These are phyloP conservation scores for Muntiacus muntjak DNA, from an alignment of 2,113 vertebrate species.

Conservation along the genomic window DNA sequence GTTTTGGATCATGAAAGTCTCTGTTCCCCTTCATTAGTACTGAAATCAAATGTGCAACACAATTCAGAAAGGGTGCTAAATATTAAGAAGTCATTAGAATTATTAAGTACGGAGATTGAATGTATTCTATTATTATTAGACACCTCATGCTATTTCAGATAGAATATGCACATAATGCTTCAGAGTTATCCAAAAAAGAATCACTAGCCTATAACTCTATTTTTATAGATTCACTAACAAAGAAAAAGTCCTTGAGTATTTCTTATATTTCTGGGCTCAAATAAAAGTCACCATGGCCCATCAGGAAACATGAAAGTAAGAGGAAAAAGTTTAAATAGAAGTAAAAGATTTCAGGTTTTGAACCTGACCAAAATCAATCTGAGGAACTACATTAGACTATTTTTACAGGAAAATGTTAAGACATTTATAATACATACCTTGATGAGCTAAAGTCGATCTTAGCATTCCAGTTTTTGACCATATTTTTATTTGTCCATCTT, in stretches of 20 bases:
- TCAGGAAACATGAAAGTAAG: not conserved
- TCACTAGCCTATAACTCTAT: not conserved
- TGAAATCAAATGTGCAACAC: not conserved
- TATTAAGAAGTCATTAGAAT: not conserved
- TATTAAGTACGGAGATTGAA: not conserved
- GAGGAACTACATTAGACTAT: not conserved
- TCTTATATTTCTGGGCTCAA: constrained; percentile 2
- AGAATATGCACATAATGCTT: not conserved
- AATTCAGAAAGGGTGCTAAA: not conserved
- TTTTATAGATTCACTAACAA: not conserved
- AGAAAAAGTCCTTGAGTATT: not conserved
- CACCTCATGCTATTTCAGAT: not conserved
- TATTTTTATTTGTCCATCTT: constrained; percentile 98
- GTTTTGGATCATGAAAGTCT: not conserved
- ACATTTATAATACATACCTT: constrained; percentile 83
- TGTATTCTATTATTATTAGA: not conserved
- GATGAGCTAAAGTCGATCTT: constrained; percentile 93
- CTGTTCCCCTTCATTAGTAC: not conserved
- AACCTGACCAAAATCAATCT: constrained; percentile 23
- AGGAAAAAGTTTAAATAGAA: constrained; percentile 2
- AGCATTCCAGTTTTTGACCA: constrained; percentile 99
- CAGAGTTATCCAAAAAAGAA: constrained; percentile 25
- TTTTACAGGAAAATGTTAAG: not conserved
- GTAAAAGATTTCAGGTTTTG: not conserved
- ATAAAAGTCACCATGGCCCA: not conserved